phyloP scores from a whole-genome alignment of 2,888 invertebrate genomes.

The Bellardia pandia region DNA sequence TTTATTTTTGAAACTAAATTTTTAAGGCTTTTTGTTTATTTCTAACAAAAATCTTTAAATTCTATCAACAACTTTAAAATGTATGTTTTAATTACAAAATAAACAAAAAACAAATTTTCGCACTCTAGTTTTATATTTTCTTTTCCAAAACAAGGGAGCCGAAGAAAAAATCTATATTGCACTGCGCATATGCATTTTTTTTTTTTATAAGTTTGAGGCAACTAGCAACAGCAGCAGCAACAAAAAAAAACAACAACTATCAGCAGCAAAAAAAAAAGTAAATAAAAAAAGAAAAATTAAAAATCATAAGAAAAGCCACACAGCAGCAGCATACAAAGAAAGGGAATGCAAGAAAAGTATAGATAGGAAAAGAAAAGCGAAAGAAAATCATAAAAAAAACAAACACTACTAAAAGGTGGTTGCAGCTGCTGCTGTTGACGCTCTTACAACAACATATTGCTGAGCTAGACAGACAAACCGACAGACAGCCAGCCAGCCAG shows the following conservation, averaged over 20 bases:
- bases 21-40: no score
- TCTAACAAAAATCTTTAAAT: neutral
- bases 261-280: neutral
- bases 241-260: constrained; percentile 24
- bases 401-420: constrained; percentile 43
- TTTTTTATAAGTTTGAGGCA: constrained; percentile 20
- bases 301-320: constrained; percentile 42
- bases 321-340: constrained; percentile 4
- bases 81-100: neutral
- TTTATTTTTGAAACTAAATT: no score
- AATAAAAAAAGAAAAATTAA: neutral
- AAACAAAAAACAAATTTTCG: neutral
- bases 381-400: constrained; percentile 42
- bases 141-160: neutral
- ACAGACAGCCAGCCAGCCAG: neutral
- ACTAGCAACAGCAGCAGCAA: constrained; percentile 39
- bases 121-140: constrained; percentile 3
- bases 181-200: constrained; percentile 53
- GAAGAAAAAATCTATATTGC: constrained; percentile 23
- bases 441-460: neutral
- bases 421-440: constrained; percentile 30
- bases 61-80: neutral
- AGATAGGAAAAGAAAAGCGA: neutral
- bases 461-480: neutral
- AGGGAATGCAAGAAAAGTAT: constrained; percentile 24